Conservation (phyloP, 1,140 invertebrate species). For the Eubasilissa regina region DNA sequence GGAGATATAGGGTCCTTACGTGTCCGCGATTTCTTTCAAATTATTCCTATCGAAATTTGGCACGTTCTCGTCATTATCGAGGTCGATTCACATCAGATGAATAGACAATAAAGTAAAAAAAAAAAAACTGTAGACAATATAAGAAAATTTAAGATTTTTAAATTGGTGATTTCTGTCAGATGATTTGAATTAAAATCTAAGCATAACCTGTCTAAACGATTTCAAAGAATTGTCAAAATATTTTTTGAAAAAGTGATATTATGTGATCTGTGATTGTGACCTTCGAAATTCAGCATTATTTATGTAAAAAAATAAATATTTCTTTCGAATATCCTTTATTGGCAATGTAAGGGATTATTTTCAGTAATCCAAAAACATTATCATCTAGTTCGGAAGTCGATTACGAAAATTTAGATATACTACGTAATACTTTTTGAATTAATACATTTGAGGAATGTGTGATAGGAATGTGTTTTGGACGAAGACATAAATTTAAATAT, state of each 20-base stretch:
- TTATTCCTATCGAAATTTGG: too few relatives aligned
- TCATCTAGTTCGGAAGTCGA: too few relatives aligned
- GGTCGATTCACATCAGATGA: too few relatives aligned
- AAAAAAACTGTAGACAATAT: too few relatives aligned
- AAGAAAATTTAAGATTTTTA: too few relatives aligned
- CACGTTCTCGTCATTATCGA: too few relatives aligned
- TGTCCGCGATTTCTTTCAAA: too few relatives aligned
- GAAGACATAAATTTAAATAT: not conserved
- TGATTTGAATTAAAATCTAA: not conserved
- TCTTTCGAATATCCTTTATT: not conserved
- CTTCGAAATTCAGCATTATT: not conserved
- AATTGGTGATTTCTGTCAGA: not conserved
- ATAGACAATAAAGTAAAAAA: too few relatives aligned
- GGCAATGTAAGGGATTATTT: constrained; percentile 4
- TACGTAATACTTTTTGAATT: constrained; percentile 3
- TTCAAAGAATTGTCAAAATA: constrained; percentile 4
- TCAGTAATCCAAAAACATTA: not conserved
- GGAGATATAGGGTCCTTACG: too few relatives aligned
- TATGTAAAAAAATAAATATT: not conserved
- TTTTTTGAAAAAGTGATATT: not conserved
- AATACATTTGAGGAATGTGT: constrained; percentile 15
- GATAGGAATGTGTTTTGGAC: not conserved
- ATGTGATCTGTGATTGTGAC: not conserved
- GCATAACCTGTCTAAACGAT: not conserved
- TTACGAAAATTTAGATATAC: not conserved